Conservation (phyloP, 2,888 invertebrate species). For the Apamea monoglypha region DNA sequence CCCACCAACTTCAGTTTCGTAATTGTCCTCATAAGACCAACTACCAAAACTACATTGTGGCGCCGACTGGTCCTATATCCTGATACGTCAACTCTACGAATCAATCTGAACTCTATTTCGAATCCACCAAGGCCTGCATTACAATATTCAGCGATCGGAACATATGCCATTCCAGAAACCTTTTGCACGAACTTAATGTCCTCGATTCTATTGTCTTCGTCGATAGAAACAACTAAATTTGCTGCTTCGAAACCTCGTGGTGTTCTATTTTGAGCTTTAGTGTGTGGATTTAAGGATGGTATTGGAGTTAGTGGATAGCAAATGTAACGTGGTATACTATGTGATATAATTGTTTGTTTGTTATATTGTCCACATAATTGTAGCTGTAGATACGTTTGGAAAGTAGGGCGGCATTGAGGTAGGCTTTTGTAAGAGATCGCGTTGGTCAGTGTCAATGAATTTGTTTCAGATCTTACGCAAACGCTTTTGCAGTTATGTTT, state of each 20-base stretch:
- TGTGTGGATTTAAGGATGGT: slow-evolving; percentile 52
- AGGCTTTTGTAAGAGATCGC: slow-evolving; percentile 86
- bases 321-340: slow-evolving; percentile 59
- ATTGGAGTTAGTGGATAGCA: slow-evolving; percentile 42
- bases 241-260: slow-evolving; percentile 31
- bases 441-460: slow-evolving; percentile 88
- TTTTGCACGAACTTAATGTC: slow-evolving; percentile 72
- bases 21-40: slow-evolving; percentile 67
- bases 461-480: slow-evolving; percentile 84
- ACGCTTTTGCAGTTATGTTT: slow-evolving; percentile 57
- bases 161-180: slow-evolving; percentile 69
- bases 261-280: slow-evolving; percentile 71
- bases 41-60: slow-evolving; percentile 74
- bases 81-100: slow-evolving; percentile 58
- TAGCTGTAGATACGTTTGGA: slow-evolving; percentile 81
- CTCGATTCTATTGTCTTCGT: slow-evolving; percentile 80
- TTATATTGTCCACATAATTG: slow-evolving; percentile 82
- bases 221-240: slow-evolving; percentile 59
- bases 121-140: slow-evolving; percentile 48
- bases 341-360: slow-evolving; percentile 84
- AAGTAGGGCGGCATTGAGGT: slow-evolving; percentile 89
- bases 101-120: slow-evolving; percentile 64
- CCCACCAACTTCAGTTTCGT: slow-evolving; percentile 76
- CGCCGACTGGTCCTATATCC: slow-evolving; percentile 75
- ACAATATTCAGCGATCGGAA: slow-evolving; percentile 39